Conservation (phyloP, 30 jellyfish, hydroid and myxozoan genomes). For the Phacellophora camtschatica region DNA sequence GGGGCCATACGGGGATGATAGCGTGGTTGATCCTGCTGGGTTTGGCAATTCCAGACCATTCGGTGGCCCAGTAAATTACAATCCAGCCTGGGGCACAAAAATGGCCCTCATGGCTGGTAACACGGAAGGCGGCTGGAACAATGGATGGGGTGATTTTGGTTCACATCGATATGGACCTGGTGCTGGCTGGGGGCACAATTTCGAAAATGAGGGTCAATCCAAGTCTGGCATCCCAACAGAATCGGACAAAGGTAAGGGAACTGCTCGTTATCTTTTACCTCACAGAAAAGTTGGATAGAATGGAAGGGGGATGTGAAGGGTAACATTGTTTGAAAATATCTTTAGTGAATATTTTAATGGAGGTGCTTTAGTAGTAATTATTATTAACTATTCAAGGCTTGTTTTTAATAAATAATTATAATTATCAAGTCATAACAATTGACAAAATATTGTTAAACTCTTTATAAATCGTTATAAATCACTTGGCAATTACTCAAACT, state of each 20-base stretch:
- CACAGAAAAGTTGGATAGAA: neutral
- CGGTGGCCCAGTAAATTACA: conserved; percentile 45
- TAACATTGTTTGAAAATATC: neutral
- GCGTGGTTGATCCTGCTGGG: conserved; percentile 76
- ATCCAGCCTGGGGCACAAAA: conserved; percentile 53
- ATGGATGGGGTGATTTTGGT: conserved; percentile 66
- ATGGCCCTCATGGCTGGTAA: conserved; percentile 40
- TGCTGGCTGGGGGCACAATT: conserved; percentile 51
- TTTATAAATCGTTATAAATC: too few relatives aligned
- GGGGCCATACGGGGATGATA: conserved; percentile 61
- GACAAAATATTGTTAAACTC: too few relatives aligned
- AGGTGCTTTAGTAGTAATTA: too few relatives aligned
- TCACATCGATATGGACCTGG: conserved; percentile 57
- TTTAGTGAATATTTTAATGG: neutral
- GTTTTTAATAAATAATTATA: too few relatives aligned
- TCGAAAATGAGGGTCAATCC: conserved; percentile 2
- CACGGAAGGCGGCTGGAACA: conserved; percentile 29
- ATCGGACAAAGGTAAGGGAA: conserved; percentile 17
- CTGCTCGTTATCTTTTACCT: conserved; percentile 1
- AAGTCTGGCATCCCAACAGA: neutral
- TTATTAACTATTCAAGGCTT: too few relatives aligned
- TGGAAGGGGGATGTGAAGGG: neutral
- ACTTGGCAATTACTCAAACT: too few relatives aligned
- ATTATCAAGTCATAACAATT: too few relatives aligned
- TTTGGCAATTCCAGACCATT: conserved; percentile 64